Base-by-base conservation (phyloP, 2,113 vertebrate species). In the Hippocampus comes region DNA sequence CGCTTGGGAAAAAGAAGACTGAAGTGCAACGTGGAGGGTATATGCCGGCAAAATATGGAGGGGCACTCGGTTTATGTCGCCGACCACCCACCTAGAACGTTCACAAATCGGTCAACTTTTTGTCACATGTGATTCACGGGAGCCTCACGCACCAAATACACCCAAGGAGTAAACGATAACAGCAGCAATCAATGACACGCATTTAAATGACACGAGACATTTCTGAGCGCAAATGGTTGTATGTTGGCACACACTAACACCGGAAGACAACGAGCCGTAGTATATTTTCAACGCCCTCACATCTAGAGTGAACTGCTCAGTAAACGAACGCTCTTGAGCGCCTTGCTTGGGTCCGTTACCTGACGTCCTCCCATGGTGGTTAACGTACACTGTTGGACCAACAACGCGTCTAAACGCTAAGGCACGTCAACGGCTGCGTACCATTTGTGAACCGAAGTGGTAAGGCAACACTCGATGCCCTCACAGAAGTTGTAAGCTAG, bases 381-480 rank as follows among this genome's bases (percentile, higher is more conserved):
- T 77, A 15, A 79, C 78, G 77, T 48, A 76, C 67, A 38, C 34
- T 27, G 27, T 72, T 30, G 66, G 67, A 57, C 67, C 80, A 74
- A 82, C 86, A 42, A 11, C 3, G 38, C 11, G 59, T 38, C 27
- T 17, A 34, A 30, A 42, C 3, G 34, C 34, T 14, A 63, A 38
- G 34, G 38, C 7, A 42, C 61, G 34, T 41, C 61, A 65, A 63
- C 84, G 68, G 74, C 81, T 67, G 79, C 72, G 63, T 82, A 80
- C 60, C 75, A 78, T 73, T 42, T 80, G 68, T 78, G 72, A 82
- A 81, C 66, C 67, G 30, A 71, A 75, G 78, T 81, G 89, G 89
- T 89, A 90, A 89, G 89, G 25, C 60, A 46, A 79, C 81, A 18
- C 46, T 21, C 71, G 21, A 80, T 48, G 61, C 57, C 23, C 67